Evolutionary conservation across 2,888 invertebrate genomes (phyloP), one percentile per base, ranked within the genome.

Genomic region (Pachycephus smyrnensis): DNA sequence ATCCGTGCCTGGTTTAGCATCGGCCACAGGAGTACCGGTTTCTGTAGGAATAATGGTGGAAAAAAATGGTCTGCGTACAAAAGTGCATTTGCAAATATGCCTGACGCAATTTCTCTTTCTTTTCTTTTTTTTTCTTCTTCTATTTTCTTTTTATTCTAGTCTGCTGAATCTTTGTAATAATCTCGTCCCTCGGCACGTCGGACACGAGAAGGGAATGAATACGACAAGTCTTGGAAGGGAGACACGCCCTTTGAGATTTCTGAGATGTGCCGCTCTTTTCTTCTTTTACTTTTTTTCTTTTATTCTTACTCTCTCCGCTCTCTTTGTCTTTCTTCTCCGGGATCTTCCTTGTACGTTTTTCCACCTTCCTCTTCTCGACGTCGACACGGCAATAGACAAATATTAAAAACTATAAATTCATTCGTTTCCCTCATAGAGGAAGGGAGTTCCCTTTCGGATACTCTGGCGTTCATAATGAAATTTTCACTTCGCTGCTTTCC

Each of bases 331-430:
- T 68, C 79, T 68, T 69, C 15, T 15, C n/a, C 36, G 35, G 37
- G 35, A 35, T 33, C 23, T 76, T 68, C 31, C 40, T 30, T 37
- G 76, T 77, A 35, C 77, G 73, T 32, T 75, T 74, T 78, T 75
- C 55, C 23, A 55, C 40, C 40, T 55, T 55, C 23, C 40, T 55
- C 40, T 31, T 71, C 69, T 69, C 75, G 77, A 77, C 80, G 75
- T 73, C 81, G 73, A 80, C 82, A 80, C 79, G 40, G 40, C 40
- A 81, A 82, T 84, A 84, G 83, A 86, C 86, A 87, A 85, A 85
- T 88, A 87, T 85, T 84, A 87, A 88, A 87, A 87, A 86, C 84
- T 84, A 85, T 86, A 86, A 87, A 87, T 87, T 86, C 83, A 84
- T 84, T 88, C 83, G 79, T 85, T 83, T 79, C 78, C 68, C 35